These are phyloP conservation scores for Sebastes nivosus DNA, from an alignment of 2,797 vertebrate genomes.

Conservation along the genomic window DNA sequence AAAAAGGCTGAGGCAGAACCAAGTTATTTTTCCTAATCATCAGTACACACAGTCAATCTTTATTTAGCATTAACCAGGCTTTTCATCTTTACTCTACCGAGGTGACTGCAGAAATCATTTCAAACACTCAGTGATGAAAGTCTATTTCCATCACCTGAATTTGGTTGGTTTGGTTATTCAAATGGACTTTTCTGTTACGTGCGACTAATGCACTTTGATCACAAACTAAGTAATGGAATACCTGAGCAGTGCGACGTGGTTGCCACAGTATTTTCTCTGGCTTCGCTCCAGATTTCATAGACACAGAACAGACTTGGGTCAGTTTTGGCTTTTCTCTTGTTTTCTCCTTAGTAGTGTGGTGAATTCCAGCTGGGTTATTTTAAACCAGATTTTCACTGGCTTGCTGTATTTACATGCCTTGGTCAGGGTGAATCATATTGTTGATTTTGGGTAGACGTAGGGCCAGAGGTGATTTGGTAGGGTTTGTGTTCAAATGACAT, in stretches of 20 bases:
- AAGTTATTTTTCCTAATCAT: neutral
- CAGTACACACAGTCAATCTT: neutral
- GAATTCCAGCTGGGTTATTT: neutral
- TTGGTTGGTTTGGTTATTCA: neutral
- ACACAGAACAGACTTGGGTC: neutral
- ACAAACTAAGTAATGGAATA: neutral
- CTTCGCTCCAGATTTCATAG: neutral
- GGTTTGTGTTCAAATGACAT: neutral
- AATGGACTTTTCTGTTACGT: neutral
- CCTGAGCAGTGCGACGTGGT: neutral
- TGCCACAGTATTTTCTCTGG: neutral
- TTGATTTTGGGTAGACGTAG: neutral
- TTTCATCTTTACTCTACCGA: neutral
- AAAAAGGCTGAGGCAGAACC: neutral
- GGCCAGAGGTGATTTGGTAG: neutral
- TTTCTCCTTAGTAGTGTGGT: neutral
- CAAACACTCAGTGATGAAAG: neutral
- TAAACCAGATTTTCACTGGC: neutral
- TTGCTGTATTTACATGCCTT: neutral
- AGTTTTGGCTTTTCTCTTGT: neutral
- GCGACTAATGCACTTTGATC: neutral
- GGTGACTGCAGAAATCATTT: neutral
- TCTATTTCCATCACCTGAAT: neutral
- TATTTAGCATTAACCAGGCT: neutral
- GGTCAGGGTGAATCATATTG: neutral